Evolutionary conservation across 1,140 invertebrate species (phyloP).

Genomic region (Heliconius nattereri): DNA sequence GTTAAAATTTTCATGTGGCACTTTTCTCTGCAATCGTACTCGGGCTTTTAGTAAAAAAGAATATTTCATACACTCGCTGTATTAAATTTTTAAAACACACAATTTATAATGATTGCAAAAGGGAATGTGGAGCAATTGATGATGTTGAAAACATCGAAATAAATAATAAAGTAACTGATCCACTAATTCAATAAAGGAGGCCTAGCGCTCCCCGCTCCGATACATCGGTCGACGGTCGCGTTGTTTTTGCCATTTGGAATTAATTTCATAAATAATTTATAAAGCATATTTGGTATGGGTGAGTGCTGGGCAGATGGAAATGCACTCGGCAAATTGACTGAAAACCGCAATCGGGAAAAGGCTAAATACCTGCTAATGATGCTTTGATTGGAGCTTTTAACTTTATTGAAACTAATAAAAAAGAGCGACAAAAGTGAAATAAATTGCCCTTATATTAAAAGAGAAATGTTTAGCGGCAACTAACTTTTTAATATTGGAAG

Average conservation of each 20-base stretch:
- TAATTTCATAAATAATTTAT: constrained; percentile 80
- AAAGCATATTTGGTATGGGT: constrained; percentile 64
- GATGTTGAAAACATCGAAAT: constrained; percentile 41
- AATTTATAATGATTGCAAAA: constrained; percentile 28
- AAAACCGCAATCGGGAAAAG: constrained; percentile 75
- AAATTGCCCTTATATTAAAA: constrained; percentile 24
- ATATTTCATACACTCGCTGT: constrained; percentile 1
- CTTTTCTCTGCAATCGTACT: constrained; percentile 10
- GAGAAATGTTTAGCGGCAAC: neutral
- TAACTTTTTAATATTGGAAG: neutral
- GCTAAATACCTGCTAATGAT: constrained; percentile 79
- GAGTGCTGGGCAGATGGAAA: constrained; percentile 70
- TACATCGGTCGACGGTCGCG: constrained; percentile 53
- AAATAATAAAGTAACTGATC: constrained; percentile 57
- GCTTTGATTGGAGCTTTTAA: constrained; percentile 64
- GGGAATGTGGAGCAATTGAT: constrained; percentile 41
- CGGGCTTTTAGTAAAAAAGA: constrained; percentile 12
- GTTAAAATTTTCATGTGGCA: constrained; percentile 9
- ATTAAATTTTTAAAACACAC: constrained; percentile 9
- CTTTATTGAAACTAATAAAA: constrained; percentile 46
- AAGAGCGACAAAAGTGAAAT: constrained; percentile 36
- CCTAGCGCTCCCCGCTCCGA: constrained; percentile 38
- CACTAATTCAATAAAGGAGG: constrained; percentile 67
- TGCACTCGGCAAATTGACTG: constrained; percentile 78
- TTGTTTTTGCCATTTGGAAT: constrained; percentile 72